These are phyloP conservation scores for Ametastegia equiseti DNA, from an alignment of 2,888 invertebrate genomes.

Conservation along the genomic window DNA sequence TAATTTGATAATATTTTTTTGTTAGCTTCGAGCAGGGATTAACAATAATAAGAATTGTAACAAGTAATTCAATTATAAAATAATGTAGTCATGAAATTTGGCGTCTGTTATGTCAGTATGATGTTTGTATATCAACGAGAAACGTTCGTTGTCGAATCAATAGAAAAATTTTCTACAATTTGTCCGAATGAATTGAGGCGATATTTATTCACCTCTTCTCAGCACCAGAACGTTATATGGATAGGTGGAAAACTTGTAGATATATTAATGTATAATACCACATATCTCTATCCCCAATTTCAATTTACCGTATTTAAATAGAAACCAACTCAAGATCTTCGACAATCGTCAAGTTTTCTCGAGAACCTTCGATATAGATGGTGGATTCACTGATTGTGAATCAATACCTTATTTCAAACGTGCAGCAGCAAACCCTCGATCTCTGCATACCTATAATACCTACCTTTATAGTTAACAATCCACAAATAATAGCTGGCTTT, in stretches of 20 bases:
- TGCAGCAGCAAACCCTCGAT: no score
- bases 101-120: constrained; percentile 28
- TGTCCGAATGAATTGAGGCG: background rate
- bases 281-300: constrained; percentile 4
- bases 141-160: background rate
- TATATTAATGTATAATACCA: constrained; percentile 35
- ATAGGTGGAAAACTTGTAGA: constrained; percentile 33
- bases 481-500: constrained; percentile 4
- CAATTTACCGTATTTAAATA: background rate
- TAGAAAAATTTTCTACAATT: constrained; percentile 32
- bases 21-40: background rate
- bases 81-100: constrained; percentile 26
- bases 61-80: background rate
- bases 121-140: constrained; percentile 1
- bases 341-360: background rate
- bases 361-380: background rate
- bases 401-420: background rate
- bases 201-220: constrained; percentile 25
- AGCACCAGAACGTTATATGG: background rate
- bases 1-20: constrained; percentile 5
- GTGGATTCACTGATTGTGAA: background rate
- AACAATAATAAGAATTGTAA: background rate
- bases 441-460: background rate
- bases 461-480: background rate
- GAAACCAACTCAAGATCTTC: background rate